Base-by-base conservation (phyloP, 2,113 vertebrate species). In the Epinephelus lanceolatus region DNA sequence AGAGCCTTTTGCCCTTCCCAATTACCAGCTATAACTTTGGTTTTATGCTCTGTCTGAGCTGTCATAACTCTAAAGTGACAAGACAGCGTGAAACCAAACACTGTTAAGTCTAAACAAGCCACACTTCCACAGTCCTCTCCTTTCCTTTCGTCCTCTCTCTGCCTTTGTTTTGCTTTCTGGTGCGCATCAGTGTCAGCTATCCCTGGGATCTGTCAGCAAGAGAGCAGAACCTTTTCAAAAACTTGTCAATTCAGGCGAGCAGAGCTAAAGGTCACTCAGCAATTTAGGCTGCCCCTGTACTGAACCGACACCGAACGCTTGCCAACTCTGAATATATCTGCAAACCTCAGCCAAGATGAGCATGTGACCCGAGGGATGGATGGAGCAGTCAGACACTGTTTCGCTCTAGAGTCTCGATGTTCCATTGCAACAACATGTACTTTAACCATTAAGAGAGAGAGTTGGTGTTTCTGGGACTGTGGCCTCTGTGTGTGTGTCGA, bases 191-290 rank as follows among this genome's bases (percentile, higher is more conserved):
- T 83, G 70, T 86, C 88, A 76, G 59, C 40, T 56, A 55, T 67
- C 67, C 47, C 33, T 6, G 3, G 40, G 49, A 81, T 78, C 63
- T 52, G 74, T 76, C 86, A 71, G 74, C 49, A 47, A 70, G 59
- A 45, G 62, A 71, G 72, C 75, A 1, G 73, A 73, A 86, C 86
- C 83, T 91, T 93, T 91, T 86, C 87, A 91, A 80, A 75, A 86
- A 76, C 75, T 78, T 74, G 76, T 91, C 88, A 88, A 79, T 86
- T 69, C 71, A 63, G 67, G 37, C 23, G 18, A 45, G 42, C 8
- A 33, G 12, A 78, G 33, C 42, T 60, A 92, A 93, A 93, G 91
- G 90, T 92, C 88, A 84, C 74, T 18, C 71, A 25, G 73, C 60
- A 42, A 81, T 80, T 56, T 27, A 56, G 71, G 61, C 62, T 5